Evolutionary conservation across 2,888 invertebrate genomes (phyloP), one percentile per base, ranked within the genome.

Genomic region (Perithous albicinctus): DNA sequence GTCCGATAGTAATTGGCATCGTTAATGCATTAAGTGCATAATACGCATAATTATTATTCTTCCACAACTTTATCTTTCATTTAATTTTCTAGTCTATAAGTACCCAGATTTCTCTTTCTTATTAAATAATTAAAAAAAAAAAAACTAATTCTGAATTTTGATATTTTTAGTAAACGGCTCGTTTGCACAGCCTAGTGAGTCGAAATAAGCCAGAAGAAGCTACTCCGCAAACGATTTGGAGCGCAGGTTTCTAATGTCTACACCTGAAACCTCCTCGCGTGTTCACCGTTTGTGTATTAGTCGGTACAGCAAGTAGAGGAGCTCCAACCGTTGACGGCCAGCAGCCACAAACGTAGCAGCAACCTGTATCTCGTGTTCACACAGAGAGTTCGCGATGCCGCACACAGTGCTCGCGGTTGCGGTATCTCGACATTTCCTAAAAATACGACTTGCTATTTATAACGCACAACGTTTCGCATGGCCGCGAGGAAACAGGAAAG

Each of bases 391-490:
- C 26, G 38, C 23, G 69, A 54, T 54, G 69, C 54, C 38, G 67
- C 59, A 69, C 69, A 46, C 51, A 61, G 35, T 46, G 73, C 66
- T 20, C 10, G n/a, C n/a, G n/a, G n/a, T 46, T 7, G 41, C 41
- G 66, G 77, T 82, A 87, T 85, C 78, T 80, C 83, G 86, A 85
- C 75, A 83, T 87, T 88, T 86, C 85, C 91, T 90, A 91, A 90
- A 91, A 91, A 91, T 91, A 91, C 85, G 83, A 82, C 80, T 61
- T 48, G 87, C 89, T 91, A 91, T 91, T 91, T 91, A 89, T 90
- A 90, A 84, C 38, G 84, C 64, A 78, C 81, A 85, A 84, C 84
- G 85, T 87, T 83, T 82, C 82, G 85, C 67, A 82, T 73, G 72
- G 73, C 56, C 61, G 56, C 77, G 78, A 82, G 84, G 73, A 83